A percentile compares a stretch with the other conserved stretches of the same genome.
These are phyloP conservation scores for Anarrhichthys ocellatus DNA, from an alignment of 2,113 vertebrate species.

Conservation along the genomic window DNA sequence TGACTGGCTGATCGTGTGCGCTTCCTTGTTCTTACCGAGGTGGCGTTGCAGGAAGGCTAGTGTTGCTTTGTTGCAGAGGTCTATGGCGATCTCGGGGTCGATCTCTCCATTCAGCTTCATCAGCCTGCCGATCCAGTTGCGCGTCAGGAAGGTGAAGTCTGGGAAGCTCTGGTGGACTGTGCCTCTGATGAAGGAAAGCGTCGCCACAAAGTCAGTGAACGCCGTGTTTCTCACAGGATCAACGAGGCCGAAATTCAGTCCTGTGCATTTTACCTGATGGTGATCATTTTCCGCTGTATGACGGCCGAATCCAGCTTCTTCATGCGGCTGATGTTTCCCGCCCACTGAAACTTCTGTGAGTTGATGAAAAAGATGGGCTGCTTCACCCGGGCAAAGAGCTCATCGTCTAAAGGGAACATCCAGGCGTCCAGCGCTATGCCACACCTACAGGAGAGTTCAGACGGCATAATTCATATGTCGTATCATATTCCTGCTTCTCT, in stretches of 20 bases:
- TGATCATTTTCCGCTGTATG: constrained; percentile 94
- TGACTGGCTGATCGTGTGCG: background rate
- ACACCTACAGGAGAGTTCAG: constrained; percentile 81
- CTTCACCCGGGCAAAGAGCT: constrained; percentile 84
- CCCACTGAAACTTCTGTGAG: constrained; percentile 93
- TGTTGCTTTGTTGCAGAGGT: constrained; percentile 91
- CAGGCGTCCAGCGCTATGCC: constrained; percentile 92
- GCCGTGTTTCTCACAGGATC: fast-evolving
- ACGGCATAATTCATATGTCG: too few relatives aligned
- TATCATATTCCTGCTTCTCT: background rate
- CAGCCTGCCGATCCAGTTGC: constrained; percentile 87
- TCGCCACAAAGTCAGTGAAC: background rate
- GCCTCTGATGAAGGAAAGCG: constrained; percentile 79
- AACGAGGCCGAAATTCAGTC: background rate
- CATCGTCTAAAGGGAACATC: constrained; percentile 91
- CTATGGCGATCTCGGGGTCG: constrained; percentile 89
- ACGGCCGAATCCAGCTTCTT: constrained; percentile 83
- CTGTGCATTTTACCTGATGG: constrained; percentile 86
- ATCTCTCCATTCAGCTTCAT: constrained; percentile 91
- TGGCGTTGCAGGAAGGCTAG: constrained; percentile 96
- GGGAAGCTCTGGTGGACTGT: constrained; percentile 96
- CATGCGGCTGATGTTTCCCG: constrained; percentile 87
- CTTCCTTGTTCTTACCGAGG: constrained; percentile 84
- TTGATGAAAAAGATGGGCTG: constrained; percentile 97
- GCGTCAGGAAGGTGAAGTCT: constrained; percentile 93